phyloP scores from a whole-genome alignment of 2,888 invertebrate genomes.

The Maniola hyperantus region DNA sequence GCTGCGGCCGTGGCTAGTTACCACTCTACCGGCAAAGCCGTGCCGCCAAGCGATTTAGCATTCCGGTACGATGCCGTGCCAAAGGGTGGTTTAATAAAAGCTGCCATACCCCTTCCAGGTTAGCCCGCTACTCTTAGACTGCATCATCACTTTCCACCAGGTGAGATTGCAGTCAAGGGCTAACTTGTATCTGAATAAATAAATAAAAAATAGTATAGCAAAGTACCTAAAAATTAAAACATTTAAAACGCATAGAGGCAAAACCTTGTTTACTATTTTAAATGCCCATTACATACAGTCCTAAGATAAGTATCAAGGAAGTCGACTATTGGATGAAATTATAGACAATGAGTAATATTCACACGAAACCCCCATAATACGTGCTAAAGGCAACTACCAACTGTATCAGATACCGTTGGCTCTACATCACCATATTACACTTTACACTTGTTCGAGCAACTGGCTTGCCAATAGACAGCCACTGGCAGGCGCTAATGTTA shows the following conservation, averaged over 20 bases:
- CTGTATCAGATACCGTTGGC: conserved; percentile 32
- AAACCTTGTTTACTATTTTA: conserved; percentile 1
- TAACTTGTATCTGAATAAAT: too few relatives aligned
- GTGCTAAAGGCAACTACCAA: conserved; percentile 24
- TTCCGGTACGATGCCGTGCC: too few relatives aligned
- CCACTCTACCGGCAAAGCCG: too few relatives aligned
- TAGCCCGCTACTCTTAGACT: too few relatives aligned
- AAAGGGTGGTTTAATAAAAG: too few relatives aligned
- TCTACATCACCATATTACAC: conserved; percentile 32
- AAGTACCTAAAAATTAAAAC: too few relatives aligned
- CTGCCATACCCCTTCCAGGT: too few relatives aligned
- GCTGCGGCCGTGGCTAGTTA: too few relatives aligned
- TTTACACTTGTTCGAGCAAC: background rate
- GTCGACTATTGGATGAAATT: conserved; percentile 24
- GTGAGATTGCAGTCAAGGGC: too few relatives aligned
- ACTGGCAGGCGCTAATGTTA: background rate
- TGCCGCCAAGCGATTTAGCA: too few relatives aligned
- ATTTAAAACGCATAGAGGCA: background rate
- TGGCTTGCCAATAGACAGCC: background rate
- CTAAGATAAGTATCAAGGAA: conserved; percentile 24
- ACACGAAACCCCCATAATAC: conserved; percentile 30
- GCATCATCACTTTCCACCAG: too few relatives aligned
- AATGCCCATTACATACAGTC: conserved; percentile 3
- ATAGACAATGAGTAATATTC: conserved; percentile 30
- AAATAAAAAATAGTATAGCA: too few relatives aligned